phyloP scores from a whole-genome alignment of 2,113 vertebrate genomes.

The Ovis canadensis region DNA sequence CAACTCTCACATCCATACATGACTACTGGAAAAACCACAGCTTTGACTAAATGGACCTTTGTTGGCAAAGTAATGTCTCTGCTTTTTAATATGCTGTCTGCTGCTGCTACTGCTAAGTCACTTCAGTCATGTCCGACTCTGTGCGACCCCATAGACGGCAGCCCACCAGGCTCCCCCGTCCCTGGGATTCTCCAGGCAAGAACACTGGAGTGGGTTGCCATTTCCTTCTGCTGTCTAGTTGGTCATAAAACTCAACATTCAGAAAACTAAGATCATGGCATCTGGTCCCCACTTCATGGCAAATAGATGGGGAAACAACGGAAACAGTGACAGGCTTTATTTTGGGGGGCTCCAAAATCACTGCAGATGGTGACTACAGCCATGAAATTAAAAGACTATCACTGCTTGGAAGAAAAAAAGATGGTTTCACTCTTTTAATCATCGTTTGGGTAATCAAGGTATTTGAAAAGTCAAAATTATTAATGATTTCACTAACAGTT shows the following conservation, averaged over 20 bases:
- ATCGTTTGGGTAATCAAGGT: neutral
- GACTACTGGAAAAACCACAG: neutral
- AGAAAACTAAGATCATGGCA: neutral
- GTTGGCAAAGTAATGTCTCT: neutral
- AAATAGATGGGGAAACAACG: neutral
- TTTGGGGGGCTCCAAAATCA: neutral
- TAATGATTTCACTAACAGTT: neutral
- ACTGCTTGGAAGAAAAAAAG: neutral
- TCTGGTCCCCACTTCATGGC: neutral
- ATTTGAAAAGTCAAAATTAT: slow-evolving; percentile 31
- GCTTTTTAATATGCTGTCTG: neutral
- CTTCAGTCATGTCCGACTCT: too few species aligned
- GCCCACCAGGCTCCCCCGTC: too few species aligned
- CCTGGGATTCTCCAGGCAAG: too few species aligned
- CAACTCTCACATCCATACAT: neutral
- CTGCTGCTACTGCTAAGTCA: too few species aligned
- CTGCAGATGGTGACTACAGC: neutral
- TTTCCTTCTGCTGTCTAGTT: neutral
- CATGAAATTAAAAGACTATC: neutral
- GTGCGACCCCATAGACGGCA: too few species aligned
- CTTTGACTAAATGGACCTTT: neutral
- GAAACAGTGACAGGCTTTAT: neutral
- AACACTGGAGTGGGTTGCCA: too few species aligned
- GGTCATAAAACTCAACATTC: neutral
- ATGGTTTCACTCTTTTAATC: neutral